Conservation (phyloP, 2,797 vertebrate species). For the Erpetoichthys calabaricus region DNA sequence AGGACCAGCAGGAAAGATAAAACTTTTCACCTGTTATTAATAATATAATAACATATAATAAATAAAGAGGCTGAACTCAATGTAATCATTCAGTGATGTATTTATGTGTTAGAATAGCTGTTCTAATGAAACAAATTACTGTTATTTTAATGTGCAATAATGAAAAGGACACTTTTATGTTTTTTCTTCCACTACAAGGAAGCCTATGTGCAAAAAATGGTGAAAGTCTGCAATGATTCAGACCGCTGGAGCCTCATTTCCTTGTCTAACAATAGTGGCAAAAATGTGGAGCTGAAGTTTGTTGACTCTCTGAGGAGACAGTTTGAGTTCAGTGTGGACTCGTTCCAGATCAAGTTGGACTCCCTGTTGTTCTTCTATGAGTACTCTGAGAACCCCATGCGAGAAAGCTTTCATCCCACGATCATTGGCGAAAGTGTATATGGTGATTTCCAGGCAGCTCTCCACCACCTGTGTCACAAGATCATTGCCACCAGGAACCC, state of each 20-base stretch:
- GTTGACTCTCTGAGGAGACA: conserved; percentile 93
- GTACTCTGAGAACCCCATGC: conserved; percentile 94
- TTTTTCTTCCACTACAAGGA: conserved; percentile 60
- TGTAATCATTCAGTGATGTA: too few relatives aligned
- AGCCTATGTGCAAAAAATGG: conserved; percentile 98
- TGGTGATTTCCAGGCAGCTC: conserved; percentile 80
- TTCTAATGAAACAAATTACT: too few relatives aligned
- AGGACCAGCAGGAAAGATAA: too few relatives aligned
- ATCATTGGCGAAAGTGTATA: conserved; percentile 93
- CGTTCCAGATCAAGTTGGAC: conserved; percentile 95
- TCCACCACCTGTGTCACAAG: conserved; percentile 91
- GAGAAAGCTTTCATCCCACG: conserved; percentile 90
- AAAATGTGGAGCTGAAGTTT: conserved; percentile 98
- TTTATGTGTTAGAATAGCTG: too few relatives aligned
- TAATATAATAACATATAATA: too few relatives aligned
- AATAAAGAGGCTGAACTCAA: too few relatives aligned
- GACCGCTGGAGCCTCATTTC: conserved; percentile 98
- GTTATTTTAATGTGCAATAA: too few relatives aligned
- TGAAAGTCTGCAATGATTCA: conserved; percentile 96
- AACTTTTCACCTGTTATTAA: too few relatives aligned
- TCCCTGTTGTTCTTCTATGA: conserved; percentile 95
- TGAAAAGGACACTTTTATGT: conserved; percentile 19
- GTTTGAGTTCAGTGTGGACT: conserved; percentile 98
- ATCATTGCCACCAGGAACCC: conserved; percentile 92
- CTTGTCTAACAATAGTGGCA: conserved; percentile 94